phyloP scores from a whole-genome alignment of 2,797 vertebrate genomes.

The Amblyraja radiata region DNA sequence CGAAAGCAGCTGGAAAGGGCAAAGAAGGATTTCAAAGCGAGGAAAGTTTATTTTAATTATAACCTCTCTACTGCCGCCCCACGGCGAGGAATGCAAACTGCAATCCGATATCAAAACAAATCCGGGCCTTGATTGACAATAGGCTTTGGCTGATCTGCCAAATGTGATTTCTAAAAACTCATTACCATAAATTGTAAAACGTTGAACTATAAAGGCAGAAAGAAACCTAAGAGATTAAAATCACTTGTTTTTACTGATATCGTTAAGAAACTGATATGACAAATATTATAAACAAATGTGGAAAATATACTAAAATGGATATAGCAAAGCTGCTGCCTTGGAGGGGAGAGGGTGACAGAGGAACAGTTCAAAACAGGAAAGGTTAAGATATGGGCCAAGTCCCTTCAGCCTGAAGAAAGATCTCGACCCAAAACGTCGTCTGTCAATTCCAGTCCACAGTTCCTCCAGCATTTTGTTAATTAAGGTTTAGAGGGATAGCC shows the following conservation, averaged over 20 bases:
- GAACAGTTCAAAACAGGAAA: no score
- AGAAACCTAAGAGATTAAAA: not conserved
- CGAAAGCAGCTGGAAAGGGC: not conserved
- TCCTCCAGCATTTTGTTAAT: no score
- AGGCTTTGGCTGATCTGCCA: not conserved
- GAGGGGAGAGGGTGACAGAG: no score
- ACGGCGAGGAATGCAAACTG: not conserved
- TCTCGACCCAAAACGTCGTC: no score
- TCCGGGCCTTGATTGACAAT: not conserved
- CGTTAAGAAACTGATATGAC: no score
- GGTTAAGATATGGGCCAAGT: no score
- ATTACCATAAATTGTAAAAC: not conserved
- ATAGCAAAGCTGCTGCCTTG: no score
- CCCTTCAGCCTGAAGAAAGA: no score
- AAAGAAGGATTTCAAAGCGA: constrained; percentile 16
- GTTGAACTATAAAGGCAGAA: not conserved
- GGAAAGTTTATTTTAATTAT: not conserved
- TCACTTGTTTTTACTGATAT: not conserved
- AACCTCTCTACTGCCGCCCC: constrained; percentile 19
- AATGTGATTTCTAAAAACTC: not conserved
- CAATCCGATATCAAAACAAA: not conserved
- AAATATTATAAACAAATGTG: no score
- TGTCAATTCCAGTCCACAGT: no score
- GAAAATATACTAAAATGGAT: no score
- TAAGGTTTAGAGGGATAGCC: no score